These are phyloP conservation scores for Parazoanthus darwini DNA, from an alignment of 92 coral and sea anemone species.

Conservation along the genomic window DNA sequence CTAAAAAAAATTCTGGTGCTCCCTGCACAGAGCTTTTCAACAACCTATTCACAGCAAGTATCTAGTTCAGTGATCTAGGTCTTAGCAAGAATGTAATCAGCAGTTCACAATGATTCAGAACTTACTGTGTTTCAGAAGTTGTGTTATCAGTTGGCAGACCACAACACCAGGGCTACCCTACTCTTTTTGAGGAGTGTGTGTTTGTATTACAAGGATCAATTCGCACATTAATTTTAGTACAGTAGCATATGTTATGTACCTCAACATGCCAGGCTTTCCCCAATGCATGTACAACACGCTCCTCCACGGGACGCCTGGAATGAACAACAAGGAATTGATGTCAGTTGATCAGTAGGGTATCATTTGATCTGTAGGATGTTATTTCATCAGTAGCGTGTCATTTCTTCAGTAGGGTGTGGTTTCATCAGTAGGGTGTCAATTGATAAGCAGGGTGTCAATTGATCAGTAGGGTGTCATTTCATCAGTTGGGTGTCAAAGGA, in stretches of 20 bases:
- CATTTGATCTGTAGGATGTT: background rate
- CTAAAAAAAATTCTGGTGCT: too few relatives aligned
- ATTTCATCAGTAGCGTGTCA: background rate
- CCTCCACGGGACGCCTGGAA: slow-evolving; percentile 94
- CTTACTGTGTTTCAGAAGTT: too few relatives aligned
- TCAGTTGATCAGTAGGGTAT: background rate
- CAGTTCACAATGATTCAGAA: too few relatives aligned
- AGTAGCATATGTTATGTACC: slow-evolving; percentile 46
- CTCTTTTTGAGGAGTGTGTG: too few relatives aligned
- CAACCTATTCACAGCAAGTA: too few relatives aligned
- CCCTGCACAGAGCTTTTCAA: too few relatives aligned
- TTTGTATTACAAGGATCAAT: too few relatives aligned
- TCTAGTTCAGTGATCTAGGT: too few relatives aligned
- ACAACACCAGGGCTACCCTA: too few relatives aligned
- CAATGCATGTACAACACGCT: slow-evolving; percentile 95
- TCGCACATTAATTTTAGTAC: too few relatives aligned
- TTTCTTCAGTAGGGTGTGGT: background rate
- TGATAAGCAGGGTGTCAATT: background rate
- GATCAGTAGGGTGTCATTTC: background rate
- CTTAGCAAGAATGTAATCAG: too few relatives aligned
- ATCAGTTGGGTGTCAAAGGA: background rate
- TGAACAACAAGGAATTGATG: background rate
- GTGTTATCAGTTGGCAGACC: too few relatives aligned
- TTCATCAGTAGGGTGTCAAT: background rate
- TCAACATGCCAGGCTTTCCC: slow-evolving; percentile 99